Conservation (phyloP, 2,797 vertebrate species). For the Tragelaphus oryx region DNA sequence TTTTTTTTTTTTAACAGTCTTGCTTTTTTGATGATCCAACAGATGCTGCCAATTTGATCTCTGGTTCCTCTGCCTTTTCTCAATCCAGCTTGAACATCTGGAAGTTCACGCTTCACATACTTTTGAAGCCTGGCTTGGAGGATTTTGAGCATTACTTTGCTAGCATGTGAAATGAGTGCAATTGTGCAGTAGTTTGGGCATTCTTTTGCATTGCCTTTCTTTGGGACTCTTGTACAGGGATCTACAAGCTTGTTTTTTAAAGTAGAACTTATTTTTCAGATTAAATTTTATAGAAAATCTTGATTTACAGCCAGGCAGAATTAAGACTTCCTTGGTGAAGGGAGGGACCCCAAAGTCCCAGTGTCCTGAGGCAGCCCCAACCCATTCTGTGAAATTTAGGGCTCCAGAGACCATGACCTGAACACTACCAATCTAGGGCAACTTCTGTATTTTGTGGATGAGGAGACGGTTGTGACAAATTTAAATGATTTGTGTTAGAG, state of each 20-base stretch:
- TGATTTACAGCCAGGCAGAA: not conserved
- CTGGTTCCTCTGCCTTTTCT: not conserved
- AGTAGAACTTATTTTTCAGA: not conserved
- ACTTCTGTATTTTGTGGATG: not conserved
- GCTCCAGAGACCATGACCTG: not conserved
- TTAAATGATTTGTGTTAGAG: not conserved
- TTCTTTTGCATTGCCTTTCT: not conserved
- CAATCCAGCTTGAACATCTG: not conserved
- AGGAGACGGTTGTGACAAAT: not conserved
- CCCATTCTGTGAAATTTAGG: not conserved
- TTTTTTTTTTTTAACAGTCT: not conserved
- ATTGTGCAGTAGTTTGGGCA: not conserved
- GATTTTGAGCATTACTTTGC: not conserved
- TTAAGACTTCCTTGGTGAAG: not conserved
- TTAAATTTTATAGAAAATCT: not conserved
- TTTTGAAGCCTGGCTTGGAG: not conserved
- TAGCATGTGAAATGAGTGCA: not conserved
- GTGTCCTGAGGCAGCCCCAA: not conserved
- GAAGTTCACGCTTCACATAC: not conserved
- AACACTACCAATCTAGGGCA: not conserved
- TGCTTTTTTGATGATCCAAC: not conserved
- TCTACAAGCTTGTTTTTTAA: not conserved
- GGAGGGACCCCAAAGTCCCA: not conserved
- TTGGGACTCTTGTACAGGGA: not conserved
- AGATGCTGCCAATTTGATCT: not conserved